Conservation (phyloP, 1,140 invertebrate genomes). For the Aphidius gifuensis region DNA sequence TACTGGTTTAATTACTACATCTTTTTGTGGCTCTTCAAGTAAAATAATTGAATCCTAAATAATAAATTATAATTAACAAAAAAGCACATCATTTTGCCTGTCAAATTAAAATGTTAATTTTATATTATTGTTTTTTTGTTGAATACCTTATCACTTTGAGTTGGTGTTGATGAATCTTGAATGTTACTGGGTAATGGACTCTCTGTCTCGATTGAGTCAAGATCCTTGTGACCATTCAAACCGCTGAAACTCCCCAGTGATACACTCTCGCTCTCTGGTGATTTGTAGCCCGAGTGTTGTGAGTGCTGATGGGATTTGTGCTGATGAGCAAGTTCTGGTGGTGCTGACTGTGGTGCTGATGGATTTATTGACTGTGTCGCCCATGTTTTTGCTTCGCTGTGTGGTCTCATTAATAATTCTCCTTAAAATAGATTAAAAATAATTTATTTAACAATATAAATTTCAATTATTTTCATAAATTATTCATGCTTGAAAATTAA, state of each 20-base stretch:
- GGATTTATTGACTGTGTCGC: slow-evolving; percentile 60
- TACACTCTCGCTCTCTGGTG: slow-evolving; percentile 53
- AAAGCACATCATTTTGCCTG: background rate
- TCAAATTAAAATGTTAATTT: slow-evolving; percentile 1
- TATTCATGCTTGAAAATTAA: slow-evolving; percentile 1
- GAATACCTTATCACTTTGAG: slow-evolving; percentile 37
- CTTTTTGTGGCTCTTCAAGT: slow-evolving; percentile 22
- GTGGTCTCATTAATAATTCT: slow-evolving; percentile 59
- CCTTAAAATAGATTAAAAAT: slow-evolving; percentile 25
- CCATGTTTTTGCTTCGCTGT: slow-evolving; percentile 69
- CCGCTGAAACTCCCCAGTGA: slow-evolving; percentile 51
- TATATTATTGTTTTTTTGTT: background rate
- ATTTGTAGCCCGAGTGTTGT: slow-evolving; percentile 53
- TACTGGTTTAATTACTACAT: slow-evolving; percentile 41
- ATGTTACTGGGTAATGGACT: slow-evolving; percentile 42
- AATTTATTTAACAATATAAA: background rate
- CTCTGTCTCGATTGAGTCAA: slow-evolving; percentile 46
- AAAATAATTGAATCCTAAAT: slow-evolving; percentile 16
- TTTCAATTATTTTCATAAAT: background rate
- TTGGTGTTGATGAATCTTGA: slow-evolving; percentile 30
- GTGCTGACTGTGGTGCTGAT: slow-evolving; percentile 65
- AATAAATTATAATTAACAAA: background rate
- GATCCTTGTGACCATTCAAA: slow-evolving; percentile 51
- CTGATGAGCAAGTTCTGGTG: slow-evolving; percentile 62
- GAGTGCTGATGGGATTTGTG: slow-evolving; percentile 49